phyloP scores from a whole-genome alignment of 2,888 invertebrate genomes.

The Hemistola chrysoprasaria region DNA sequence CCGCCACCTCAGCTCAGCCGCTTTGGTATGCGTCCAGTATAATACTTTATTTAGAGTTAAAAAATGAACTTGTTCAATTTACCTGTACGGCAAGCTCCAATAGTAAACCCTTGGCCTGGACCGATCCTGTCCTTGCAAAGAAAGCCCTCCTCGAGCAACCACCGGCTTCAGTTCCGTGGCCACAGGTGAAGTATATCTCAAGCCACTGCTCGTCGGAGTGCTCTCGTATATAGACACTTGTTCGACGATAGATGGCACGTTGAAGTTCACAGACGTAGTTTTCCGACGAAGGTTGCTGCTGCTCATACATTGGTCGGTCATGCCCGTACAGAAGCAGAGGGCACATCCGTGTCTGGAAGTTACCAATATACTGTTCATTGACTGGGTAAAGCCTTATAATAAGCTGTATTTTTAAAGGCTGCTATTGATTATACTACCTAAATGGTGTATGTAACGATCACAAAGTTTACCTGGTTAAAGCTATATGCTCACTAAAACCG shows the following conservation, averaged over 20 bases:
- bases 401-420: no score
- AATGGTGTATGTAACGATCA: no score
- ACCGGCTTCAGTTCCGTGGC: constrained; percentile 63
- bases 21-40: no score
- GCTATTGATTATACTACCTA: no score
- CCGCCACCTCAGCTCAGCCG: no score
- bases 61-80: constrained; percentile 23
- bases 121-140: constrained; percentile 76
- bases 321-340: constrained; percentile 97
- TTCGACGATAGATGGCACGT: constrained; percentile 58
- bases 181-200: constrained; percentile 57
- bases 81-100: constrained; percentile 91
- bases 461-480: no score
- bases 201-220: constrained; percentile 42
- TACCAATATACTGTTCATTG: no score
- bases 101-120: constrained; percentile 86
- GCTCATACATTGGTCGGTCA: constrained; percentile 90
- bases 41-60: no score
- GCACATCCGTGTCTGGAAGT: constrained; percentile 92
- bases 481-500: no score
- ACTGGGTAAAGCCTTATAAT: no score
- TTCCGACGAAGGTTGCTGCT: constrained; percentile 89
- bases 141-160: constrained; percentile 83
- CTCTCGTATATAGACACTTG: constrained; percentile 62
- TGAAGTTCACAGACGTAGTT: constrained; percentile 59